These are phyloP conservation scores for Apamea anceps DNA, from an alignment of 2,888 invertebrate genomes.

Conservation along the genomic window DNA sequence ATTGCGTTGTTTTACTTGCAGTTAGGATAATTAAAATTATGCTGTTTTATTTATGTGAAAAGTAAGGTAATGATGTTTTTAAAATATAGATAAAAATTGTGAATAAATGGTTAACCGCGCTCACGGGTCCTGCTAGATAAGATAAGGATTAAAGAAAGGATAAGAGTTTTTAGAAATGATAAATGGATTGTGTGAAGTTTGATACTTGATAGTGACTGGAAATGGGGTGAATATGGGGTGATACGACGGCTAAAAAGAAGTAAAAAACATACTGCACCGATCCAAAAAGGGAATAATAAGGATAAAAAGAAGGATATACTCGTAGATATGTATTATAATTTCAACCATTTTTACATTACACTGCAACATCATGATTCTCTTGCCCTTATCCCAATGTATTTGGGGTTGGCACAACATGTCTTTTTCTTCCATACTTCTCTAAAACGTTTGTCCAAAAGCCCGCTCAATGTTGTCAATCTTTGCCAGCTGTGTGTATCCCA, in stretches of 20 bases:
- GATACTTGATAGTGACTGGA: not conserved
- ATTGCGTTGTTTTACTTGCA: not conserved
- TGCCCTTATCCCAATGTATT: not conserved
- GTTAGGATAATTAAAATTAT: no score
- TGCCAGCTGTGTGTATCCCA: conserved; percentile 73
- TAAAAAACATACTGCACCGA: not conserved
- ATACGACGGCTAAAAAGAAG: not conserved
- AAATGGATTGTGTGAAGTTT: not conserved
- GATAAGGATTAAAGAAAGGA: not conserved
- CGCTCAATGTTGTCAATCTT: conserved; percentile 32
- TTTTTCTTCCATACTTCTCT: not conserved
- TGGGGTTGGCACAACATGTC: no score
- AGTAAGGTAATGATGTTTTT: not conserved
- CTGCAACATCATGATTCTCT: not conserved
- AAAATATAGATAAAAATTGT: not conserved
- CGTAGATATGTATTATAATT: not conserved
- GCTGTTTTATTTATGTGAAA: not conserved
- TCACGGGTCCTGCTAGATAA: not conserved
- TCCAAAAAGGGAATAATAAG: not conserved
- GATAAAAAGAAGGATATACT: not conserved
- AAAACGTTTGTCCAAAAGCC: not conserved
- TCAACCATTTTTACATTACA: not conserved
- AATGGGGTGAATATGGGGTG: not conserved
- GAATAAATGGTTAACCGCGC: not conserved
- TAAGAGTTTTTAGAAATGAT: not conserved